Conservation (phyloP, 1,140 invertebrate genomes). For the Campoletis sonorensis region DNA sequence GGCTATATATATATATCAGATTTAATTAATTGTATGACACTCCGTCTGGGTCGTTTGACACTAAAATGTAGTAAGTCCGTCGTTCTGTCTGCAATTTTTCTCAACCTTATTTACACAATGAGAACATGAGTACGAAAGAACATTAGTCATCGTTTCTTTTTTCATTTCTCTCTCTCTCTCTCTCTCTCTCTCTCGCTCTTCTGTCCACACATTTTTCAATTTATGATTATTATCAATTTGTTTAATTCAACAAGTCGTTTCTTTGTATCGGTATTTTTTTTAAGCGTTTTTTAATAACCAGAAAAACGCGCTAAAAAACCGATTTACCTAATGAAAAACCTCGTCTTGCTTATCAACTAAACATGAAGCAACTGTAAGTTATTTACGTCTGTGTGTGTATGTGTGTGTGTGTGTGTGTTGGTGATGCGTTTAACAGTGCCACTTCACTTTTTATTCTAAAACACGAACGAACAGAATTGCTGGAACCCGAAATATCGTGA, state of each 20-base stretch:
- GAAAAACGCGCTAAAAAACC: too few species aligned
- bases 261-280: not conserved
- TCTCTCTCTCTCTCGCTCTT: not conserved
- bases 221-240: constrained; percentile 7
- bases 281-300: not conserved
- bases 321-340: too few species aligned
- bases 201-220: not conserved
- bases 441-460: not conserved
- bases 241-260: constrained; percentile 15
- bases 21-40: constrained; percentile 34
- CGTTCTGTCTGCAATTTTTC: not conserved
- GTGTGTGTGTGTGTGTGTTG: constrained; percentile 15
- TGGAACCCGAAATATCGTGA: too few species aligned
- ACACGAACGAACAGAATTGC: too few species aligned
- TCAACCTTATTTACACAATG: constrained; percentile 20
- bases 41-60: constrained; percentile 15
- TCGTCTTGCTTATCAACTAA: not conserved
- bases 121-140: not conserved
- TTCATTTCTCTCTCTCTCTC: not conserved
- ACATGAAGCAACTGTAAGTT: not conserved
- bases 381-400: constrained; percentile 16
- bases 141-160: not conserved
- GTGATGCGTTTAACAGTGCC: constrained; percentile 43
- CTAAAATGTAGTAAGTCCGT: constrained; percentile 20
- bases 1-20: constrained; percentile 17